Evolutionary conservation across 2,888 invertebrate species (phyloP).

Genomic region (Selenia dentaria): DNA sequence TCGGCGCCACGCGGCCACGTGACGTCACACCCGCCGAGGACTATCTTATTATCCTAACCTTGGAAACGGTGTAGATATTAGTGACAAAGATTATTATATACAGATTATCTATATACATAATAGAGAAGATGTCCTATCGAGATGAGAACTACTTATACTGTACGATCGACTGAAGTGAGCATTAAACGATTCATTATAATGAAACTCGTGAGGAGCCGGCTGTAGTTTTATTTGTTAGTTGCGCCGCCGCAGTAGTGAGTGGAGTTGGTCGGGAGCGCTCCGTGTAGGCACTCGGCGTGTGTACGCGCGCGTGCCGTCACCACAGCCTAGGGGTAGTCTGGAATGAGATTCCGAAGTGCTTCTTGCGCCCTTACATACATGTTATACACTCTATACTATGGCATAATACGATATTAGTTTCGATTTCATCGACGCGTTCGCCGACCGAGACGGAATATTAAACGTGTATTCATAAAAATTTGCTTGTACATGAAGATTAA

Average conservation of each 20-base stretch:
- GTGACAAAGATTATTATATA: slow-evolving; percentile 83
- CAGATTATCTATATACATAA: slow-evolving; percentile 83
- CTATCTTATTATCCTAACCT: slow-evolving; percentile 73
- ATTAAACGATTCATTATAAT: slow-evolving; percentile 71
- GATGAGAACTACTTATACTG: slow-evolving; percentile 74
- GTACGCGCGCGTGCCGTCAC: slow-evolving; percentile 38
- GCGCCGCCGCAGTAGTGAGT: slow-evolving; percentile 37
- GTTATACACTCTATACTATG: slow-evolving; percentile 79
- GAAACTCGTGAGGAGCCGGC: slow-evolving; percentile 66
- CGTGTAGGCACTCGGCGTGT: slow-evolving; percentile 40
- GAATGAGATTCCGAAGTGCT: slow-evolving; percentile 77
- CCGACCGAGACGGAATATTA: slow-evolving; percentile 64
- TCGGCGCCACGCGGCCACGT: slow-evolving; percentile 46
- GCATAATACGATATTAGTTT: slow-evolving; percentile 83
- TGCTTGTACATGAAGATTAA: slow-evolving; percentile 91
- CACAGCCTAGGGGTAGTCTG: slow-evolving; percentile 57
- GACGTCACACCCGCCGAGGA: slow-evolving; percentile 57
- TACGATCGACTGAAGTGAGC: slow-evolving; percentile 78
- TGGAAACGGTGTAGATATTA: slow-evolving; percentile 83
- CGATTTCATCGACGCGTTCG: slow-evolving; percentile 61
- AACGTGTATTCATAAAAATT: slow-evolving; percentile 86
- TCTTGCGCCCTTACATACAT: slow-evolving; percentile 66
- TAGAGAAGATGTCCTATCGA: slow-evolving; percentile 81
- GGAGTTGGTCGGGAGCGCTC: not conserved
- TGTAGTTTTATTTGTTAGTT: slow-evolving; percentile 66